These are phyloP conservation scores for Charadrius vociferus DNA, from an alignment of 2,113 vertebrate species.

Conservation along the genomic window DNA sequence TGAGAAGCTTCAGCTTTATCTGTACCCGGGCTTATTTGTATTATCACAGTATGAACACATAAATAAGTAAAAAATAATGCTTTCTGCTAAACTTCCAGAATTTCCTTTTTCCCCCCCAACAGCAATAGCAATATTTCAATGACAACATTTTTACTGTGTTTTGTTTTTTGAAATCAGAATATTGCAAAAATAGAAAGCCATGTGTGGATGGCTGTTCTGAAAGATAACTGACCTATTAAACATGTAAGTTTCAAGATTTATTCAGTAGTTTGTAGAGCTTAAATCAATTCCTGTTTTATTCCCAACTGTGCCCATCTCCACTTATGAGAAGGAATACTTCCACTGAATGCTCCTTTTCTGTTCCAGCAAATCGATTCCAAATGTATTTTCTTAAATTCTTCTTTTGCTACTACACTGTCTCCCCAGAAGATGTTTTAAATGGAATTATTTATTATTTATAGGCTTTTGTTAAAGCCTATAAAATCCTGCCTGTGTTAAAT, in stretches of 20 bases:
- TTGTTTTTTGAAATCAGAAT: background rate
- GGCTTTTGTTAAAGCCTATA: background rate
- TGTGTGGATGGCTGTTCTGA: background rate
- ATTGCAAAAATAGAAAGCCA: background rate
- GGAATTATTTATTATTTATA: constrained; percentile 26
- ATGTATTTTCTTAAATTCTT: background rate
- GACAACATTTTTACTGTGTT: background rate
- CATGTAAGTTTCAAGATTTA: background rate
- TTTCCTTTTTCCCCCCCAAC: background rate
- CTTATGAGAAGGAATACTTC: background rate
- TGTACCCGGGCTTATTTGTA: background rate
- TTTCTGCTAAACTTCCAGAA: background rate
- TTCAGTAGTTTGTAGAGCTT: background rate
- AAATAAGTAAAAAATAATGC: background rate
- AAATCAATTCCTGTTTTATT: background rate
- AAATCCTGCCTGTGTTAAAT: background rate
- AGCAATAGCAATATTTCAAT: background rate
- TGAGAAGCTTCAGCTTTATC: background rate
- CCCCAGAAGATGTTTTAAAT: constrained; percentile 27
- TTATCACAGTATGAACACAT: background rate
- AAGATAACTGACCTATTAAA: background rate
- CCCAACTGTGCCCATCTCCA: background rate
- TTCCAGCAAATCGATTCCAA: background rate
- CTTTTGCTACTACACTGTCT: background rate
- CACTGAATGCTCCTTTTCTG: background rate